Evolutionary conservation across 1,140 invertebrate genomes (phyloP).

Genomic region (Physella acuta): DNA sequence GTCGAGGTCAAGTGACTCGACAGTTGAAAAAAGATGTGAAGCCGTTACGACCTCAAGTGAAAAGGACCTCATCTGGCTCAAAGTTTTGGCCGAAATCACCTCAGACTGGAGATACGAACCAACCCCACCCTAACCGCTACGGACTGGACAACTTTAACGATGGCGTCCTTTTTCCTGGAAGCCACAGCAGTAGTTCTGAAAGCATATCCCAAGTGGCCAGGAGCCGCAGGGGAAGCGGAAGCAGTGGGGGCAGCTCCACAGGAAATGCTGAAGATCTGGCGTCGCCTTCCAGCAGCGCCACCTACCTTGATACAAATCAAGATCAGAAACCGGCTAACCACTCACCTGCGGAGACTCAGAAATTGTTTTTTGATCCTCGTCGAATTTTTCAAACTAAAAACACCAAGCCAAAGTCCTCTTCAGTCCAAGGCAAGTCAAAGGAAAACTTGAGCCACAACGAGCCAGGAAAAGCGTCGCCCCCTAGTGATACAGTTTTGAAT

Average conservation of each 20-base stretch:
- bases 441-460: too few relatives aligned
- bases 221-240: slow-evolving; percentile 5
- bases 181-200: slow-evolving; percentile 13
- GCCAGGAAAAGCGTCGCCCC: not conserved
- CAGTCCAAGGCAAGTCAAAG: slow-evolving; percentile 1
- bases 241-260: slow-evolving; percentile 8
- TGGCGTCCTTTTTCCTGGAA: not conserved
- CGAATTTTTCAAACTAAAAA: slow-evolving; percentile 49
- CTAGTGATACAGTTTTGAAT: slow-evolving; percentile 42
- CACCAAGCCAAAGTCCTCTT: slow-evolving; percentile 23
- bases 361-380: slow-evolving; percentile 49
- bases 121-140: slow-evolving; percentile 11
- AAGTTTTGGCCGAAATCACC: slow-evolving; percentile 8
- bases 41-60: not conserved
- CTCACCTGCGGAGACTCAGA: not conserved
- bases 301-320: not conserved
- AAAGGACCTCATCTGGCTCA: slow-evolving; percentile 8
- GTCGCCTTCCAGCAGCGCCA: not conserved
- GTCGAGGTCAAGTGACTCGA: not conserved
- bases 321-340: not conserved
- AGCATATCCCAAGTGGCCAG: not conserved
- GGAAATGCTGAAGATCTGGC: not conserved
- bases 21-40: slow-evolving; percentile 7
- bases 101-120: slow-evolving; percentile 3
- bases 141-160: slow-evolving; percentile 16